Conservation (phyloP, 2,888 invertebrate genomes). For the Lathronympha strigana region DNA sequence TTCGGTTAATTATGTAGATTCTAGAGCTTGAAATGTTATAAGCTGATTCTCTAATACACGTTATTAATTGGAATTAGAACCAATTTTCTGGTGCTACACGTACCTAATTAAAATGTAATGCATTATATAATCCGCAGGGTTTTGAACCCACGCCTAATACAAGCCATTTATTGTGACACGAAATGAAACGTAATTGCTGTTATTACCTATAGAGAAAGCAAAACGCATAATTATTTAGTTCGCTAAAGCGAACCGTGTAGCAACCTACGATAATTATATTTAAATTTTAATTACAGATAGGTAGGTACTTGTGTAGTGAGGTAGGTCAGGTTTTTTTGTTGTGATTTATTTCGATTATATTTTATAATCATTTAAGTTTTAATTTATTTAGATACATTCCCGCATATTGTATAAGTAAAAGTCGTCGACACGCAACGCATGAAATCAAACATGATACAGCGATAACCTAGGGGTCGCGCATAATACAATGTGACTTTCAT, state of each 20-base stretch:
- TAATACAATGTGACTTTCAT: constrained; percentile 41
- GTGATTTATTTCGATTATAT: constrained; percentile 17
- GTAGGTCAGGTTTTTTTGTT: neutral
- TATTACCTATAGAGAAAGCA: constrained; percentile 35
- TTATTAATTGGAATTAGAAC: no score
- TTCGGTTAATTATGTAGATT: no score
- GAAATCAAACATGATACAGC: constrained; percentile 40
- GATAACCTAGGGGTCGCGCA: constrained; percentile 41
- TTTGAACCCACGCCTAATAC: constrained; percentile 2
- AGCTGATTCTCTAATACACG: no score
- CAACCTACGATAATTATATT: no score
- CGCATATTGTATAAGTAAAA: constrained; percentile 31
- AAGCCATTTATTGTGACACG: constrained; percentile 14
- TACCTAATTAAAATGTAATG: neutral
- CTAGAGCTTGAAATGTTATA: no score
- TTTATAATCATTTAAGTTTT: neutral
- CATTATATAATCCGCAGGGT: neutral
- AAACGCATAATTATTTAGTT: constrained; percentile 14
- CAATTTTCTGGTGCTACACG: no score
- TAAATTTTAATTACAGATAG: no score
- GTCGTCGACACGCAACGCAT: constrained; percentile 37
- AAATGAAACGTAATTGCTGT: constrained; percentile 15
- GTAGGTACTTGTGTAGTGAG: neutral
- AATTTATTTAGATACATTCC: constrained; percentile 24
- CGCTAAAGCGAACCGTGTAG: constrained; percentile 5